Evolutionary conservation across 2,113 vertebrate genomes (phyloP).

Genomic region (Myiozetetes cayanensis): DNA sequence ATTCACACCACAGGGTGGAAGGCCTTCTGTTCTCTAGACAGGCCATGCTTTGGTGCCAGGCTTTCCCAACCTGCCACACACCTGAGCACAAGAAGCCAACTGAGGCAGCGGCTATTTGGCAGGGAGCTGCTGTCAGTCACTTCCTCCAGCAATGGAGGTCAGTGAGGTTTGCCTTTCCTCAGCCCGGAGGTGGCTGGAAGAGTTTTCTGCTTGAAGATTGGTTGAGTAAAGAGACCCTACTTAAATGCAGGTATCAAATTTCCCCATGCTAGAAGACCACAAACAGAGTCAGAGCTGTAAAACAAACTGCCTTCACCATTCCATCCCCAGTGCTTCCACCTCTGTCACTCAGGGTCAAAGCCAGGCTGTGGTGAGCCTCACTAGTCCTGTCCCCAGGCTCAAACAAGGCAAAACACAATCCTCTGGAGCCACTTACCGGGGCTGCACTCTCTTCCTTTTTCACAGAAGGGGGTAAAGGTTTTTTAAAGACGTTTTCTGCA

Average conservation of each 20-base stretch:
- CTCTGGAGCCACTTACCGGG: slow-evolving; percentile 58
- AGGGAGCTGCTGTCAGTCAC: neutral
- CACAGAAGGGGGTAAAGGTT: slow-evolving; percentile 87
- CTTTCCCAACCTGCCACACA: neutral
- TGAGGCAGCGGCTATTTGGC: neutral
- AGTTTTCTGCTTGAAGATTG: neutral
- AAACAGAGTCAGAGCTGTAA: neutral
- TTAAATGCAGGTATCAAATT: neutral
- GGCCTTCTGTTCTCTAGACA: neutral
- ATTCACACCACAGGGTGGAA: neutral
- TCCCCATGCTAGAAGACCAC: neutral
- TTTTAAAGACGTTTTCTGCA: slow-evolving; percentile 93
- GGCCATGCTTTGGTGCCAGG: neutral
- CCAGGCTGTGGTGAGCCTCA: neutral
- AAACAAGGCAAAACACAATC: neutral
- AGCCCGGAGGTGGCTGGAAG: neutral
- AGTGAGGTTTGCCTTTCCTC: neutral
- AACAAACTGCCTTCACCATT: neutral
- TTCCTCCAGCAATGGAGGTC: neutral
- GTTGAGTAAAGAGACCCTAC: neutral
- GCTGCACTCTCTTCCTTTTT: slow-evolving; percentile 85
- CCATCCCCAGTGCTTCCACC: neutral
- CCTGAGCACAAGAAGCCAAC: neutral
- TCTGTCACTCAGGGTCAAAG: neutral
- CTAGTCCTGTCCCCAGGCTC: neutral